Percentiles rank a stretch among this genome's conserved stretches.
phyloP scores from a whole-genome alignment of 2,888 invertebrate genomes.

The Mechanitis messenoides region DNA sequence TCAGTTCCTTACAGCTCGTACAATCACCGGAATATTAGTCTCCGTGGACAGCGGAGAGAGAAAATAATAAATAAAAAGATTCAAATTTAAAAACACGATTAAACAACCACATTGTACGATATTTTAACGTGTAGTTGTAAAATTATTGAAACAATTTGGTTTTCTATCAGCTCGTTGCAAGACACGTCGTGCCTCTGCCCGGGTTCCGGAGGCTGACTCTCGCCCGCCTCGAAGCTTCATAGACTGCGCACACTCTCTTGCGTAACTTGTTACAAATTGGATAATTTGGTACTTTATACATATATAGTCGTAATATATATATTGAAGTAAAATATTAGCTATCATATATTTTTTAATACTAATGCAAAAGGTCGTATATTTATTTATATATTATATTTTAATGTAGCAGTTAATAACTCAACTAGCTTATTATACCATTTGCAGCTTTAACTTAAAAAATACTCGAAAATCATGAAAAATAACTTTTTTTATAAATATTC shows the following conservation, averaged over 20 bases:
- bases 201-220: slow-evolving; percentile 67
- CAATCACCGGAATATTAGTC: background rate
- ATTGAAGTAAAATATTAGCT: background rate
- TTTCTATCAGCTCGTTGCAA: slow-evolving; percentile 18
- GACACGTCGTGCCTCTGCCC: slow-evolving; percentile 46
- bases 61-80: slow-evolving; percentile 3
- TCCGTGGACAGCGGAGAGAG: background rate
- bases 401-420: no score
- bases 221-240: slow-evolving; percentile 64
- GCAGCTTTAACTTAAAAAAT: no score
- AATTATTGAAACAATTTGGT: background rate
- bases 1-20: background rate
- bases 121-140: no score
- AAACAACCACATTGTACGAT: no score
- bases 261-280: slow-evolving; percentile 64
- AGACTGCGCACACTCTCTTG: slow-evolving; percentile 65
- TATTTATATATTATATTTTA: no score
- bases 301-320: background rate
- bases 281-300: slow-evolving; percentile 27
- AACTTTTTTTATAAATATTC: slow-evolving; percentile 12
- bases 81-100: background rate
- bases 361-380: no score
- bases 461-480: no score
- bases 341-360: background rate
- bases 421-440: no score